A percentile compares a stretch with the other conserved stretches of the same genome.
These are phyloP conservation scores for Lobophora halterata DNA, from an alignment of 2,888 invertebrate species.

Conservation along the genomic window DNA sequence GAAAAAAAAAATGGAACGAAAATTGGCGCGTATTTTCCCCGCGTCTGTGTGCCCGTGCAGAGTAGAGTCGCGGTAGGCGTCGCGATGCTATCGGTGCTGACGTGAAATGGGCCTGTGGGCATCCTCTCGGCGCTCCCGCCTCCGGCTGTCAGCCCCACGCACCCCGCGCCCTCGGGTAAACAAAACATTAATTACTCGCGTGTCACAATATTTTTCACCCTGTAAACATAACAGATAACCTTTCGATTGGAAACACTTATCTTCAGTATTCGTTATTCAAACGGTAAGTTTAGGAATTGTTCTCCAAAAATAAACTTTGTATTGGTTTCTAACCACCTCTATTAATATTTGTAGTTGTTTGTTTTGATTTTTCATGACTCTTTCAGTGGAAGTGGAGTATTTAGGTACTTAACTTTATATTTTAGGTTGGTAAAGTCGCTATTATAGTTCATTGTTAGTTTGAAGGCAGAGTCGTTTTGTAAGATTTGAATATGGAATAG, in stretches of 20 bases:
- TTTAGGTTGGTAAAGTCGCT: too few species aligned
- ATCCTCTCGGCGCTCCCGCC: constrained; percentile 57
- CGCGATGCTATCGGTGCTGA: constrained; percentile 55
- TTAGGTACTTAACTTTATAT: too few species aligned
- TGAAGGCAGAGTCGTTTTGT: too few species aligned
- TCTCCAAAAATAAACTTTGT: too few species aligned
- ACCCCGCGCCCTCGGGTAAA: constrained; percentile 52
- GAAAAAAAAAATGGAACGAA: constrained; percentile 25
- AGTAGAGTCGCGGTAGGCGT: constrained; percentile 50
- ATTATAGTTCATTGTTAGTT: too few species aligned
- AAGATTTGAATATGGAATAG: too few species aligned
- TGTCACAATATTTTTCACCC: constrained; percentile 8
- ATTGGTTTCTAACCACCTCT: too few species aligned
- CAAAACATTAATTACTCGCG: constrained; percentile 33
- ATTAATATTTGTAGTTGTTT: too few species aligned
- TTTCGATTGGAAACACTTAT: constrained; percentile 1
- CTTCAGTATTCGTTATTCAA: background rate
- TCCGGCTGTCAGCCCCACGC: constrained; percentile 45
- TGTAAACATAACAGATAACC: constrained; percentile 1
- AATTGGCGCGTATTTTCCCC: constrained; percentile 38
- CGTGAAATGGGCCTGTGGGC: constrained; percentile 53
- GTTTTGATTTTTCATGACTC: too few species aligned
- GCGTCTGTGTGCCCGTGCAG: constrained; percentile 31
- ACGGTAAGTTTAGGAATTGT: too few species aligned
- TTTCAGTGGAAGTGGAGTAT: too few species aligned